Evolutionary conservation across 2,888 invertebrate species (phyloP), one percentile per base, ranked within the genome.

Genomic region (Acanthoscelides obtectus): DNA sequence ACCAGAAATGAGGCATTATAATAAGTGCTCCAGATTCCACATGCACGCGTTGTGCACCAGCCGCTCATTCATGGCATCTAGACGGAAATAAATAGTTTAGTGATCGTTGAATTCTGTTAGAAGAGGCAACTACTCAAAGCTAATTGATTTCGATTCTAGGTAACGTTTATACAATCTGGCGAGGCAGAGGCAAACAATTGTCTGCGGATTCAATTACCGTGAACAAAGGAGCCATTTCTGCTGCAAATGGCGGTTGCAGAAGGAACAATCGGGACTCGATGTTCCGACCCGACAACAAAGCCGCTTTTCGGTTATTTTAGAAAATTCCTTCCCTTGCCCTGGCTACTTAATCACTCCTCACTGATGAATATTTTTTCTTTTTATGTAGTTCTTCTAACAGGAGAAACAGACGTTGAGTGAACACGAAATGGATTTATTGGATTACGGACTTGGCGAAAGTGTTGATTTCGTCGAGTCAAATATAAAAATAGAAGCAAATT

Each of bases 221-320:
- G 82, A 82, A 84, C 84, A 84, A 84, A 83, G 83, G 84, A 83
- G 83, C 81, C 83, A 79, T 83, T 83, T 79, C 82, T 82, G 79
- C 84, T 83, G 84, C 82, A 83, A 84, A 84, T 83, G 84, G 83
- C 83, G 83, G 83, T 80, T 80, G 82, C 79, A 77, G n/a, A n/a
- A n/a, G 45, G 45, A 83, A 83, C 83, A 83, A 83, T 82, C 81
- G 80, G 81, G 79, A 78, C 78, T 79, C 76, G 74, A 77, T 76
- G 77, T 77, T 77, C 77, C 72, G n/a, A n/a, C n/a, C n/a, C n/a
- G 71, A 71, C 76, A 74, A 77, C 78, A 77, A 78, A 71, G 72
- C 73, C 70, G 73, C 75, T 75, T 77, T 77, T 77, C 78, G 76
- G 76, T 74, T 76, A 77, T 79, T 80, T 78, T 78, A 72, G 69